phyloP scores from a whole-genome alignment of 2,113 vertebrate genomes.

The Halichoeres trimaculatus region DNA sequence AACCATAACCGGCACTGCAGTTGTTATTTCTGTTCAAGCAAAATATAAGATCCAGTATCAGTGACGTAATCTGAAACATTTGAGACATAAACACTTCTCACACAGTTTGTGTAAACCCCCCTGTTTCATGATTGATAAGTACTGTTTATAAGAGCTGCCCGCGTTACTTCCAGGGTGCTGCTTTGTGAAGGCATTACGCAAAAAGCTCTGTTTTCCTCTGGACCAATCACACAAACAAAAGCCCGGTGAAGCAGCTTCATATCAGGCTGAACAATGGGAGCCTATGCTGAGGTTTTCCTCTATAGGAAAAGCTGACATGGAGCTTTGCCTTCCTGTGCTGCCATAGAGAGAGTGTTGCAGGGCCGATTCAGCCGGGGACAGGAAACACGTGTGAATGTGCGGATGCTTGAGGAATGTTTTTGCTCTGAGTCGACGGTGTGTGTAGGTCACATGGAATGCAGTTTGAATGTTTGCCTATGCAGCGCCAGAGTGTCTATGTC shows the following conservation, averaged over 20 bases:
- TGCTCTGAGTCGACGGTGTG: slow-evolving; percentile 38
- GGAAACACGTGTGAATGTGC: slow-evolving; percentile 82
- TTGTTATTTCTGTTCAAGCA: slow-evolving; percentile 74
- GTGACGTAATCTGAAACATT: not conserved
- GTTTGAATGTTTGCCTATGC: slow-evolving; percentile 60
- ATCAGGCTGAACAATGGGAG: slow-evolving; percentile 74
- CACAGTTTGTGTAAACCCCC: not conserved
- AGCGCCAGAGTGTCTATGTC: slow-evolving; percentile 68
- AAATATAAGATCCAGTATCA: not conserved
- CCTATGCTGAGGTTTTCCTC: slow-evolving; percentile 68
- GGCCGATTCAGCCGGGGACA: slow-evolving; percentile 60
- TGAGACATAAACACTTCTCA: slow-evolving; percentile 4
- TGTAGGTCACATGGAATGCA: slow-evolving; percentile 70
- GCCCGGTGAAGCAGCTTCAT: slow-evolving; percentile 51
- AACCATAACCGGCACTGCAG: slow-evolving; percentile 64
- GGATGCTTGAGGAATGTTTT: slow-evolving; percentile 80
- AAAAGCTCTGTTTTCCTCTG: slow-evolving; percentile 47
- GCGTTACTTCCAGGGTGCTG: slow-evolving; percentile 19
- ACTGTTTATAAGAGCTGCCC: slow-evolving; percentile 38
- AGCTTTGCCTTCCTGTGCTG: slow-evolving; percentile 74
- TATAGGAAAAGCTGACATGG: slow-evolving; percentile 79
- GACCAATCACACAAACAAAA: slow-evolving; percentile 71
- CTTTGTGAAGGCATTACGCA: slow-evolving; percentile 42
- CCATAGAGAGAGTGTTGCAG: slow-evolving; percentile 49
- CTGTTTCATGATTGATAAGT: slow-evolving; percentile 29